Conservation (phyloP, 2,113 vertebrate genomes). For the Pituophis catenifer region DNA sequence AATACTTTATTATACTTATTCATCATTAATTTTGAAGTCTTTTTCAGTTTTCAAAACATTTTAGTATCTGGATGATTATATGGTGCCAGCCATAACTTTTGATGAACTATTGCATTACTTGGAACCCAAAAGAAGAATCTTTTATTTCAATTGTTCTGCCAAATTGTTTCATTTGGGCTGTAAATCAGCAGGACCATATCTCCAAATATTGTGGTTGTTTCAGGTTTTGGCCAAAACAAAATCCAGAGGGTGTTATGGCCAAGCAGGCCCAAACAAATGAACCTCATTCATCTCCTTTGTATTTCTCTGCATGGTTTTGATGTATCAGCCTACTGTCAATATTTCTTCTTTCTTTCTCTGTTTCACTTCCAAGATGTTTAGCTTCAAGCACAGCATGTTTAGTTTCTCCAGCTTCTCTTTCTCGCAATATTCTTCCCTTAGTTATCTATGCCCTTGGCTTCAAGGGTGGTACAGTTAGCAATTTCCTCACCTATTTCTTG, state of each 20-base stretch:
- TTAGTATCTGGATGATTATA: not conserved
- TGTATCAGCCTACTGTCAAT: not conserved
- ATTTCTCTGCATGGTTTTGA: not conserved
- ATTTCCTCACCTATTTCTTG: not conserved
- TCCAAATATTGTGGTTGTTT: not conserved
- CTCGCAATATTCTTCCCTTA: not conserved
- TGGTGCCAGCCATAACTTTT: not conserved
- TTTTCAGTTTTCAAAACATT: not conserved
- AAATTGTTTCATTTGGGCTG: not conserved
- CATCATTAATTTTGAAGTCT: not conserved
- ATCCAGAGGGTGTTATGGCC: not conserved
- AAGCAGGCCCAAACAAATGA: not conserved
- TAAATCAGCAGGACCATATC: not conserved
- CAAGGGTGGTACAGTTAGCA: not conserved
- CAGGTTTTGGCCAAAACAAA: not conserved
- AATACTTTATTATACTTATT: not conserved
- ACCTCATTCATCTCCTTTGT: not conserved
- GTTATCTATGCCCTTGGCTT: not conserved
- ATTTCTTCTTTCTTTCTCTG: not conserved
- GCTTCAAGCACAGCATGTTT: not conserved
- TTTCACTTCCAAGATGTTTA: not conserved
- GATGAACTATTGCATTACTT: not conserved
- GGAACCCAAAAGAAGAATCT: not conserved
- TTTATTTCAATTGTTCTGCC: not conserved
- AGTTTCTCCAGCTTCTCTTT: not conserved